A percentile compares a stretch with the other conserved stretches of the same genome.
Evolutionary conservation across 2,113 vertebrate species (phyloP).

Genomic region (Miniopterus natalensis): DNA sequence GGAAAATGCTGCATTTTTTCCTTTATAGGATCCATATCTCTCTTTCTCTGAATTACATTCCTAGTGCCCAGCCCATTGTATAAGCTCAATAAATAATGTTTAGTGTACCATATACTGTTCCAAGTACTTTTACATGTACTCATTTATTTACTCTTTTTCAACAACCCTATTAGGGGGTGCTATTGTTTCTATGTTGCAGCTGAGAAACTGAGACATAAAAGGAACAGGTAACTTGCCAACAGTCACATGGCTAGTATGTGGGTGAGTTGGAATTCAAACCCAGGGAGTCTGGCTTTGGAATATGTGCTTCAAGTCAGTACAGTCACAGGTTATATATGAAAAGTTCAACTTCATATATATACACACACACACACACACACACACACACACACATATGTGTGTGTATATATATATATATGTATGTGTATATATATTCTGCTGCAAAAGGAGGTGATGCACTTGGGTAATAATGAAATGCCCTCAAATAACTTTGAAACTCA

Average conservation of each 20-base stretch:
- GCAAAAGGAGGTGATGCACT: background rate
- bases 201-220: background rate
- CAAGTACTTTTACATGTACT: background rate
- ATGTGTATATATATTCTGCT: background rate
- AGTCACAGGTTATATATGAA: background rate
- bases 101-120: background rate
- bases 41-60: background rate
- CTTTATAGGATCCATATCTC: background rate
- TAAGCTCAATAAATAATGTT: background rate
- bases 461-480: background rate
- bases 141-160: background rate
- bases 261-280: background rate
- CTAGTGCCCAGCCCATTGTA: background rate
- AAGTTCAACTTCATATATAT: background rate
- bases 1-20: background rate
- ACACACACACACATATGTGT: too few relatives aligned
- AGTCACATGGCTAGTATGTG: background rate
- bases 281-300: background rate
- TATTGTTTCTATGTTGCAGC: background rate
- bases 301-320: background rate
- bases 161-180: background rate
- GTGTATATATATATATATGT: background rate
- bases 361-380: too few relatives aligned
- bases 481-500: background rate
- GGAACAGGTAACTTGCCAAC: background rate